Percentiles rank a stretch among this genome's conserved stretches.
These are phyloP conservation scores for Manis crassicaudata DNA, from an alignment of 2,797 vertebrate species.

Conservation along the genomic window DNA sequence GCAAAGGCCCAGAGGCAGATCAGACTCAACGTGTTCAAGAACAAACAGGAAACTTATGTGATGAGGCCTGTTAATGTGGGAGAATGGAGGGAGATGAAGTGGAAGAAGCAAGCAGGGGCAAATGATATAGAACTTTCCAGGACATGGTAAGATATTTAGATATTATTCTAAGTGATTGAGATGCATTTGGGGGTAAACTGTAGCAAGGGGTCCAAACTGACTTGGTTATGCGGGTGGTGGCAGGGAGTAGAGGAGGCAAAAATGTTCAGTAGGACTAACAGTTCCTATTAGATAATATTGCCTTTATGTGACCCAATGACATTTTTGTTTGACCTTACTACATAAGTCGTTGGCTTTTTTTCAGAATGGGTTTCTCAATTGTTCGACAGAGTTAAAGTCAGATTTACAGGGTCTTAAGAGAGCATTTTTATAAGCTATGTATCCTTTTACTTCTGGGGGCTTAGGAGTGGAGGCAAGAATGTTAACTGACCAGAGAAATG, in stretches of 20 bases:
- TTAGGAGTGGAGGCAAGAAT: neutral
- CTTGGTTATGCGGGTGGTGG: neutral
- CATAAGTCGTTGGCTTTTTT: constrained; percentile 8
- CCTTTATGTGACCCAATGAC: neutral
- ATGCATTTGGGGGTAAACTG: neutral
- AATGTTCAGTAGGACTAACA: neutral
- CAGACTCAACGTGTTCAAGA: neutral
- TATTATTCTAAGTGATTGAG: neutral
- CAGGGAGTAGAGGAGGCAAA: neutral
- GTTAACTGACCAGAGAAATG: neutral
- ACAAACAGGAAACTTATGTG: neutral
- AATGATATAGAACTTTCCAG: neutral
- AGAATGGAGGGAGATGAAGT: neutral
- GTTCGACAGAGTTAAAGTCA: neutral
- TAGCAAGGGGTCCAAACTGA: neutral
- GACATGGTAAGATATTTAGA: neutral
- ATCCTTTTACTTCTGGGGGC: neutral
- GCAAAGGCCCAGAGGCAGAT: neutral
- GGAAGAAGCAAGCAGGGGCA: neutral
- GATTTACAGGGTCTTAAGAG: neutral
- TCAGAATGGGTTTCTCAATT: neutral
- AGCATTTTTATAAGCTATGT: neutral
- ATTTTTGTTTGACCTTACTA: neutral
- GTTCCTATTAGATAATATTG: neutral
- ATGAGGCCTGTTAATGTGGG: neutral